A percentile compares a stretch with the other conserved stretches of the same genome.
Evolutionary conservation across 2,113 vertebrate species (phyloP).

Genomic region (Australoheros scitulus): DNA sequence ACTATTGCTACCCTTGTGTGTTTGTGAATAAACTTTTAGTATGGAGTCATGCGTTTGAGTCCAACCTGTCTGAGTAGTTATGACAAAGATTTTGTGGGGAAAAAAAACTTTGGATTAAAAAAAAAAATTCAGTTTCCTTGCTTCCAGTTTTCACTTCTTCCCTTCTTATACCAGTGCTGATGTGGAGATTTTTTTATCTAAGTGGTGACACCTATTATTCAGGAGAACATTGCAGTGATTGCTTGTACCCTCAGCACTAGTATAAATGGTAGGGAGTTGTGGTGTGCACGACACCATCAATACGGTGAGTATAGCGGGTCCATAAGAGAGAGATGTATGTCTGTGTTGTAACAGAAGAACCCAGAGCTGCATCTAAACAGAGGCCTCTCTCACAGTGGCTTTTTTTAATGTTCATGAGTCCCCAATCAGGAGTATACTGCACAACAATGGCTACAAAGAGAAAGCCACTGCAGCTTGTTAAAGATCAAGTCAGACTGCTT

Average conservation of each 20-base stretch:
- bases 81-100: no score
- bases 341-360: neutral
- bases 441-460: neutral
- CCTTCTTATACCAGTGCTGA: neutral
- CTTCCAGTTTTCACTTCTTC: neutral
- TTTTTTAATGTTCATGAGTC: neutral
- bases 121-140: no score
- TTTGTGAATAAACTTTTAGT: no score
- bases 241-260: neutral
- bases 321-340: neutral
- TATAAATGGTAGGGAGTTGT: neutral
- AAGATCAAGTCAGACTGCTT: neutral
- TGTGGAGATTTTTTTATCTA: neutral
- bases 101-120: no score
- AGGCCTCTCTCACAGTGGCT: neutral
- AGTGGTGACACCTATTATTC: neutral
- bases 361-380: neutral
- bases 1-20: no score
- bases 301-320: neutral
- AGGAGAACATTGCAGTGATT: neutral
- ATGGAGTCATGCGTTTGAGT: no score
- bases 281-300: neutral
- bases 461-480: neutral
- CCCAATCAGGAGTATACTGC: neutral
- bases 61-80: no score